These are phyloP conservation scores for Cylindroiulus punctatus DNA, from an alignment of 2,888 invertebrate genomes.

Conservation along the genomic window DNA sequence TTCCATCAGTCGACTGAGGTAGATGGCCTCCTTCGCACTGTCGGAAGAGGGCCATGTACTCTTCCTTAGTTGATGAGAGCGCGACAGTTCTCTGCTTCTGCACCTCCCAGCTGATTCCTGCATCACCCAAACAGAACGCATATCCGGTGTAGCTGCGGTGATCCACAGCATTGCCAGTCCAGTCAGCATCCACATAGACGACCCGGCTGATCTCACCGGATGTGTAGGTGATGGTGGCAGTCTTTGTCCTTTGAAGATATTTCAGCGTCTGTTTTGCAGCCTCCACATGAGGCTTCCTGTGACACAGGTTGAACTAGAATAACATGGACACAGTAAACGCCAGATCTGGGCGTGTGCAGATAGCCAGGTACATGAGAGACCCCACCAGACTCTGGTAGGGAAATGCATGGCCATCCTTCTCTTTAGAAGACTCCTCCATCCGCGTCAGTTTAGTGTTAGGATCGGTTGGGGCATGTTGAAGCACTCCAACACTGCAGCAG, in stretches of 20 bases:
- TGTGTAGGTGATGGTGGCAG: not conserved
- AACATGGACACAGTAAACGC: not conserved
- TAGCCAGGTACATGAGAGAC: constrained; percentile 7
- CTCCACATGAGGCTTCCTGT: not conserved
- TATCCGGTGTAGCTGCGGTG: constrained; percentile 64
- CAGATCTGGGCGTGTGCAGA: constrained; percentile 25
- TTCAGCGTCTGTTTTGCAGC: not conserved
- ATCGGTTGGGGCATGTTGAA: constrained; percentile 20
- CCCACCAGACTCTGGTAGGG: not conserved
- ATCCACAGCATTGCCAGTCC: constrained; percentile 61
- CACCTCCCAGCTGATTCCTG: too few species aligned
- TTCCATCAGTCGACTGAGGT: too few species aligned
- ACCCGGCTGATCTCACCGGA: not conserved
- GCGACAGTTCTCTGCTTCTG: too few species aligned
- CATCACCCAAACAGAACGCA: not conserved
- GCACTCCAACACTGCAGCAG: not conserved
- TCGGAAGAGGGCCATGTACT: too few species aligned
- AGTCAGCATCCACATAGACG: constrained; percentile 63
- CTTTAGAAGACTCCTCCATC: not conserved
- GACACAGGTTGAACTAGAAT: not conserved
- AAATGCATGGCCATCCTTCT: not conserved
- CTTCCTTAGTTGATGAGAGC: too few species aligned
- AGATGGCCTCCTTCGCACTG: too few species aligned
- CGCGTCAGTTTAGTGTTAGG: not conserved
- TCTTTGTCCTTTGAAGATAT: not conserved